Base-by-base conservation (phyloP, 2,888 invertebrate genomes). In the Phrixothrix hirtus region DNA sequence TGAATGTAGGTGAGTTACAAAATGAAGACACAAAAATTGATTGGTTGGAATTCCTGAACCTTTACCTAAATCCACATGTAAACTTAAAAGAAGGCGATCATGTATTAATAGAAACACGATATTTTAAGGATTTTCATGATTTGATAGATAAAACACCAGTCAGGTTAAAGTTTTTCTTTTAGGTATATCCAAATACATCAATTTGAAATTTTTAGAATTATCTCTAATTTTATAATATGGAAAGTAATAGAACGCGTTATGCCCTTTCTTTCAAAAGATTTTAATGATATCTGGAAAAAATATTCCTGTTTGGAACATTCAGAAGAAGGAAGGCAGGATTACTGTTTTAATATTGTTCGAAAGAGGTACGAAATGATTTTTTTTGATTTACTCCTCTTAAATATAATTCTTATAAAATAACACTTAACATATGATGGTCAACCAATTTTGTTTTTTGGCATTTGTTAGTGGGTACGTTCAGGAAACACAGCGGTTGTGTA, bases 161-260 rank as follows among this genome's bases (percentile, higher is more conserved):
- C 43, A 48, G 44, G 54, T 54, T 31, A 21, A 7, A 7, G 21
- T 14, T 9, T 42, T 26, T 14, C 13, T 10, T 9, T 1, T 1
- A 15, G 2, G 5, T 39, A 25, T n/a, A n/a, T n/a, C n/a, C n/a
- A n/a, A n/a, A n/a, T 17, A 15, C 17, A 9, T 30, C 16, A 10
- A 11, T 2, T 3, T 11, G 17, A 15, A 10, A 2, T n/a, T n/a
- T 35, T 11, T 31, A 50, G 57, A 45, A 43, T 53, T 10, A 44
- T 43, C 31, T 53, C 49, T 0, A 57, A 53, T 37, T 57, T 53
- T 10, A 53, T 57, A 7, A 34, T 57, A 13, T 53, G 57, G 53
- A 37, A 29, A 6, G 46, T 34, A 5, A 37, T 49, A 21, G 49
- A 49, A 31, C 7, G n/a, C 9, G 10, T 30, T 2, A 27, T 42